These are phyloP conservation scores for Julus scanicus DNA, from an alignment of 2,888 invertebrate genomes.

Conservation along the genomic window DNA sequence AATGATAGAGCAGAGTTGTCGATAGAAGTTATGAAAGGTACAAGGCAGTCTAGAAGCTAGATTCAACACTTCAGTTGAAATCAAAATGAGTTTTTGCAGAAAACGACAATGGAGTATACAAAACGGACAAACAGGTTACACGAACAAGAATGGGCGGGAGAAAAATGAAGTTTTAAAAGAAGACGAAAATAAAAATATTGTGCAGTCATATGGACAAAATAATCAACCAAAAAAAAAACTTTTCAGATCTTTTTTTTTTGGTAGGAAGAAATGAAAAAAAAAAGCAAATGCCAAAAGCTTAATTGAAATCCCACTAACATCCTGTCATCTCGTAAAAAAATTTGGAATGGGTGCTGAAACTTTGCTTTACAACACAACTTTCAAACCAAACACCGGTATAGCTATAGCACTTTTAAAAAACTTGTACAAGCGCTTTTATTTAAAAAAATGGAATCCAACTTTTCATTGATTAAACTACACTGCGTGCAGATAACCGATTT, in stretches of 20 bases:
- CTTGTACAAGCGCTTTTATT: too few relatives aligned
- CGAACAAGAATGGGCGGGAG: neutral
- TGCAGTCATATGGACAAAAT: slow-evolving; percentile 5
- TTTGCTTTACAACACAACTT: neutral
- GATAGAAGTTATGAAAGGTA: neutral
- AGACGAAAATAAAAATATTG: slow-evolving; percentile 18
- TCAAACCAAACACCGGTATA: too few relatives aligned
- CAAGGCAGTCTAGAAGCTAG: neutral
- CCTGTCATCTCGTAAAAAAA: neutral
- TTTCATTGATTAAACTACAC: too few relatives aligned
- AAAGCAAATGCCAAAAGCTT: slow-evolving; percentile 14
- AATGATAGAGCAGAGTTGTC: neutral
- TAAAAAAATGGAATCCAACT: too few relatives aligned
- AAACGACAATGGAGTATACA: neutral
- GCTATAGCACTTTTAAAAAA: too few relatives aligned
- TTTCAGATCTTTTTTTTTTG: neutral
- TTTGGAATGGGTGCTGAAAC: neutral
- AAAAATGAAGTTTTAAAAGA: neutral
- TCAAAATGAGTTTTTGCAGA: slow-evolving; percentile 15
- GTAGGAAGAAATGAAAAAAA: neutral
- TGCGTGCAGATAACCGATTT: too few relatives aligned
- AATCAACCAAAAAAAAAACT: neutral
- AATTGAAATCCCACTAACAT: neutral
- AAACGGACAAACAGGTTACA: neutral
- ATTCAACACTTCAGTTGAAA: neutral